These are phyloP conservation scores for Orchestia grillus DNA, from an alignment of 1,140 invertebrate species.

Conservation along the genomic window DNA sequence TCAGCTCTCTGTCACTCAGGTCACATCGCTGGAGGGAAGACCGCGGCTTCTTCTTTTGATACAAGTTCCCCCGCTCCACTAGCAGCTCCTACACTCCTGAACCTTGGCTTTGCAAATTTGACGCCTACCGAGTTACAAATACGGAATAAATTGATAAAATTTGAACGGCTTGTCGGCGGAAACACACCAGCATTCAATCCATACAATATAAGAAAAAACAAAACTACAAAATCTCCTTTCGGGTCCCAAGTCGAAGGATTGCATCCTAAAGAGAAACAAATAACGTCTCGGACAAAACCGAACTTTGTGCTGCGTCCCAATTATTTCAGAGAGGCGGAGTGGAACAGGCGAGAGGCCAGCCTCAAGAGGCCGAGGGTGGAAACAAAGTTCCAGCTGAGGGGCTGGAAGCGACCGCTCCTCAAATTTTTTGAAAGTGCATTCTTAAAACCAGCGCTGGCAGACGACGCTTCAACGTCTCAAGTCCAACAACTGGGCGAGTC, in stretches of 20 bases:
- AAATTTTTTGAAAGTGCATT: neutral
- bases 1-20: neutral
- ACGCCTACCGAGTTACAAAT: neutral
- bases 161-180: neutral
- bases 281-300: neutral
- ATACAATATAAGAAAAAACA: neutral
- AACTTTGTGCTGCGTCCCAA: neutral
- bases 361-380: neutral
- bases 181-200: neutral
- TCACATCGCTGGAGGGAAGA: neutral
- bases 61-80: neutral
- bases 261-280: neutral
- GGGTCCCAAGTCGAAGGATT: neutral
- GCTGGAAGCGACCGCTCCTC: neutral
- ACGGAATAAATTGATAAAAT: neutral
- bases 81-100: neutral
- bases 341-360: neutral
- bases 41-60: neutral
- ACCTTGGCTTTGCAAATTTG: neutral
- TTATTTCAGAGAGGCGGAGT: neutral
- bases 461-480: too few relatives aligned
- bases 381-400: neutral
- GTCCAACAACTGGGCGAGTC: too few relatives aligned
- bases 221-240: neutral
- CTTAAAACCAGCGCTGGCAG: neutral